These are phyloP conservation scores for Nycteola revayana DNA, from an alignment of 2,888 invertebrate genomes.

Conservation along the genomic window DNA sequence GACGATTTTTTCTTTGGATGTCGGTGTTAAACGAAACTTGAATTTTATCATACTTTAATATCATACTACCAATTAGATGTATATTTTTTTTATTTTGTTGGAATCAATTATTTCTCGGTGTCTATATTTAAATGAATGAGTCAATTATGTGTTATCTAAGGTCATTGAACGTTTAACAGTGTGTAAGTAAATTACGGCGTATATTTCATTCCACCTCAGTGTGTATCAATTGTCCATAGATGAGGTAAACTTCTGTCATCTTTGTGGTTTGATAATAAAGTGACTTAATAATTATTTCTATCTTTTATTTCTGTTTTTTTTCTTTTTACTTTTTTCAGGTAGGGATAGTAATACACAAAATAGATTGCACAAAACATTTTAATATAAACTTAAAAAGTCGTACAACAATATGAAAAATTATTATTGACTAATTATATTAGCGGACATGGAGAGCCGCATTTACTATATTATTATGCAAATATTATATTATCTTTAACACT, in stretches of 20 bases:
- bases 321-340: conserved; percentile 1
- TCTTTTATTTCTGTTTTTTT: conserved; percentile 6
- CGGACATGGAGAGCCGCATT: conserved; percentile 87
- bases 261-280: conserved; percentile 78
- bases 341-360: conserved; percentile 46
- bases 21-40: too few relatives aligned
- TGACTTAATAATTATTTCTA: conserved; percentile 63
- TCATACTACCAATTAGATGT: too few relatives aligned
- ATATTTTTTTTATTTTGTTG: too few relatives aligned
- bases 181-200: background rate
- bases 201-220: conserved; percentile 25
- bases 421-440: conserved; percentile 88
- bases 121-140: background rate
- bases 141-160: too few relatives aligned
- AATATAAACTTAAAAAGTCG: conserved; percentile 93
- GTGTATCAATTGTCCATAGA: conserved; percentile 61
- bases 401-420: conserved; percentile 94
- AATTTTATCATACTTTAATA: too few relatives aligned
- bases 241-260: conserved; percentile 74
- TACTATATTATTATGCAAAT: conserved; percentile 84
- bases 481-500: conserved; percentile 84
- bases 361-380: conserved; percentile 92
- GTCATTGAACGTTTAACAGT: too few relatives aligned
- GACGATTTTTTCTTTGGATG: too few relatives aligned
- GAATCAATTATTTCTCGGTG: too few relatives aligned